A percentile compares a stretch with the other conserved stretches of the same genome.
phyloP scores from a whole-genome alignment of 2,888 invertebrate genomes.

The Hedya salicella region DNA sequence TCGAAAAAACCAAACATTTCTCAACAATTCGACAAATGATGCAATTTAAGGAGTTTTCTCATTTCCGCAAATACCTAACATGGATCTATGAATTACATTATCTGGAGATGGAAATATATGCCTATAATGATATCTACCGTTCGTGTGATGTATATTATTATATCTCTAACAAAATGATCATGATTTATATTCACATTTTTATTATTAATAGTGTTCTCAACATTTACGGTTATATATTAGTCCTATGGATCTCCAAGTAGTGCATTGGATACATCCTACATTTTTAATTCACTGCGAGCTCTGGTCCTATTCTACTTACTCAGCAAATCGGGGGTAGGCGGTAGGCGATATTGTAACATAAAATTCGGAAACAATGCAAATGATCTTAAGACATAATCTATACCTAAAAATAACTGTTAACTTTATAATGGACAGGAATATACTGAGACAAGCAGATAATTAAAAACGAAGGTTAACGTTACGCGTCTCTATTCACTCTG shows the following conservation, averaged over 20 bases:
- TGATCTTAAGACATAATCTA: constrained; percentile 20
- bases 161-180: constrained; percentile 12
- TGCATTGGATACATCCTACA: constrained; percentile 5
- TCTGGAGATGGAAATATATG: not conserved
- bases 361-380: constrained; percentile 9
- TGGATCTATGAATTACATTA: not conserved
- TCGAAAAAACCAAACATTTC: not conserved
- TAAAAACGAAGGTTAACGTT: constrained; percentile 20
- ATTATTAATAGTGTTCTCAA: not conserved
- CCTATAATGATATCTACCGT: not conserved
- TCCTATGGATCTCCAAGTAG: constrained; percentile 66
- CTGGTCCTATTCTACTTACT: constrained; percentile 8
- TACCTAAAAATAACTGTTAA: constrained; percentile 19
- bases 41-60: no score
- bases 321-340: not conserved
- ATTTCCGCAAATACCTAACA: no score
- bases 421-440: constrained; percentile 19
- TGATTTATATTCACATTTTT: not conserved
- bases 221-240: constrained; percentile 46
- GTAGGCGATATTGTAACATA: no score
- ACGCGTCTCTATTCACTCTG: not conserved
- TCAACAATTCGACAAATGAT: not conserved
- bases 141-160: not conserved
- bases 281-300: constrained; percentile 34
- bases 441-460: constrained; percentile 29